Percentiles rank a stretch among this genome's conserved stretches.
These are phyloP conservation scores for Strix occidentalis DNA, from an alignment of 2,797 vertebrate species.

Conservation along the genomic window DNA sequence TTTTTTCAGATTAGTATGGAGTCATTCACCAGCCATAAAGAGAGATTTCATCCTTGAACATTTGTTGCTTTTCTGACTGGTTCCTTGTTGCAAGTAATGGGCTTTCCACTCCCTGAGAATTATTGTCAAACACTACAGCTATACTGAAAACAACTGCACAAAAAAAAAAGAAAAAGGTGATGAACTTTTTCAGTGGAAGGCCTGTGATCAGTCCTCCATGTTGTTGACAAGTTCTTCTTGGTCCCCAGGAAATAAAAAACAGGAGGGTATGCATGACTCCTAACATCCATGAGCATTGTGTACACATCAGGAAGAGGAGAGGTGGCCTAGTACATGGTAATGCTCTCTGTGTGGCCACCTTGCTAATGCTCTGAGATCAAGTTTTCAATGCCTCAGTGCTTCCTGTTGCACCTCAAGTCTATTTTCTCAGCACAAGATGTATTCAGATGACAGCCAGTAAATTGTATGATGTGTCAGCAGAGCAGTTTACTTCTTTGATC, in stretches of 20 bases:
- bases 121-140: conserved; percentile 7
- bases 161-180: conserved; percentile 15
- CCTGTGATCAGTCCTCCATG: conserved; percentile 17
- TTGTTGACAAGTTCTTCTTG: not conserved
- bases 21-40: not conserved
- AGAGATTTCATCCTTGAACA: conserved; percentile 33
- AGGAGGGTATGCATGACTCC: not conserved
- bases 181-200: conserved; percentile 39
- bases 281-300: not conserved
- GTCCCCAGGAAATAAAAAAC: conserved; percentile 26
- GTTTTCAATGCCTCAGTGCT: not conserved
- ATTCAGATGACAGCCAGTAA: not conserved
- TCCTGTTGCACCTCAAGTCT: not conserved
- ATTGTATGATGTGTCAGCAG: fast-evolving
- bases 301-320: not conserved
- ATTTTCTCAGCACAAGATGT: not conserved
- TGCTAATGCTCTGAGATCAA: not conserved
- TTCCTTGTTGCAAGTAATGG: conserved; percentile 30
- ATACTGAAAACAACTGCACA: conserved; percentile 21
- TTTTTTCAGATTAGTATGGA: conserved; percentile 15
- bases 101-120: conserved; percentile 7
- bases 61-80: conserved; percentile 26
- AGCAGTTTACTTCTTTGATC: not conserved
- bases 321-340: not conserved
- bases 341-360: not conserved